phyloP scores from a whole-genome alignment of 2,888 invertebrate genomes.

The Pimpla rufipes region DNA sequence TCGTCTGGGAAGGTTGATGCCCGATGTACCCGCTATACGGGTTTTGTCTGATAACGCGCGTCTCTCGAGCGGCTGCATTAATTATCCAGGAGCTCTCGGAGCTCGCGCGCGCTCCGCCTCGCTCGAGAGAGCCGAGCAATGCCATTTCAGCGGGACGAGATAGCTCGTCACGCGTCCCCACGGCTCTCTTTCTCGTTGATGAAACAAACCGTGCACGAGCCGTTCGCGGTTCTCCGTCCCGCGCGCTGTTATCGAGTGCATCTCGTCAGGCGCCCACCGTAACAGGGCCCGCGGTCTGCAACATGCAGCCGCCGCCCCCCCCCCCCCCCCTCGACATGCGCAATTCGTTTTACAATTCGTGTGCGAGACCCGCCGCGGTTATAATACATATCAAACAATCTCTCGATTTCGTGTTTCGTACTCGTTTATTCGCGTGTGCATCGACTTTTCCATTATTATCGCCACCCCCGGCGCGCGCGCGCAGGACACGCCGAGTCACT shows the following conservation, averaged over 20 bases:
- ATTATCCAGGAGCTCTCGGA: conserved; percentile 42
- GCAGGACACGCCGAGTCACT: neutral
- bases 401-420: conserved; percentile 37
- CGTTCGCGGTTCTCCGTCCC: conserved; percentile 1
- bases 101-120: neutral
- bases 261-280: conserved; percentile 10
- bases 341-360: conserved; percentile 33
- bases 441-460: conserved; percentile 46
- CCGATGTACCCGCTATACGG: neutral
- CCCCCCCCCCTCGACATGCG: conserved; percentile 19
- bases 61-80: conserved; percentile 31
- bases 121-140: conserved; percentile 15
- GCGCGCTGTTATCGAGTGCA: conserved; percentile 24
- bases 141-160: conserved; percentile 17
- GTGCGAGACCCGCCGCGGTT: conserved; percentile 8
- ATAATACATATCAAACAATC: conserved; percentile 37
- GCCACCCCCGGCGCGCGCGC: neutral
- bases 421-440: conserved; percentile 46
- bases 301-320: too few species aligned
- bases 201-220: conserved; percentile 36
- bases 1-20: conserved; percentile 4
- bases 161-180: conserved; percentile 33
- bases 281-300: neutral
- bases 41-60: conserved; percentile 6
- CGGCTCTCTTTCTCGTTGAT: conserved; percentile 44